These are phyloP conservation scores for Conops quadrifasciatus DNA, from an alignment of 2,888 invertebrate genomes.

Conservation along the genomic window DNA sequence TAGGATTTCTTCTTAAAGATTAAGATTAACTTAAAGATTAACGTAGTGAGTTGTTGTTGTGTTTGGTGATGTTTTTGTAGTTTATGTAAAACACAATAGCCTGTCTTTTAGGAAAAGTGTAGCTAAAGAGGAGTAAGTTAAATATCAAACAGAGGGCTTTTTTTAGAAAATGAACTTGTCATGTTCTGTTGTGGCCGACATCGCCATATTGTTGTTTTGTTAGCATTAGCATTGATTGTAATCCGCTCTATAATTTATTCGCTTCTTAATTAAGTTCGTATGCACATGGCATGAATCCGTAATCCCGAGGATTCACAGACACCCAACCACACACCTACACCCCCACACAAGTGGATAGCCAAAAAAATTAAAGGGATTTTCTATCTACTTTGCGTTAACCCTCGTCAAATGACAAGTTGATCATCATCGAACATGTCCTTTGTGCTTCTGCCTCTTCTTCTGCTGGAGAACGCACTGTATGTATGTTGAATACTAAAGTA, in stretches of 20 bases:
- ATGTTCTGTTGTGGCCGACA: too few relatives aligned
- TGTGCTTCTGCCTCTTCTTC: background rate
- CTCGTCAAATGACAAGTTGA: slow-evolving; percentile 25
- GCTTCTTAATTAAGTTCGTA: slow-evolving; percentile 62
- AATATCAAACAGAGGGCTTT: too few relatives aligned
- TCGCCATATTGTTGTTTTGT: background rate
- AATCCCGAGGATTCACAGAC: slow-evolving; percentile 42
- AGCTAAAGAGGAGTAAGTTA: too few relatives aligned
- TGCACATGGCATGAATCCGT: slow-evolving; percentile 61
- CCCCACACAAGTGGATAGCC: background rate
- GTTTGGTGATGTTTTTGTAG: too few relatives aligned
- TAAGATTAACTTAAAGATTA: too few relatives aligned
- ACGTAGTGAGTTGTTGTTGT: too few relatives aligned
- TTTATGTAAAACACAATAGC: too few relatives aligned
- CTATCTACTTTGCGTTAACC: slow-evolving; percentile 22
- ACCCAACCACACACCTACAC: slow-evolving; percentile 11
- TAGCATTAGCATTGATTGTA: slow-evolving; percentile 52
- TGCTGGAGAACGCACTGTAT: too few relatives aligned
- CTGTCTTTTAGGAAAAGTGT: background rate
- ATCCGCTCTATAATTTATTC: slow-evolving; percentile 62
- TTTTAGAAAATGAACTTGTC: too few relatives aligned
- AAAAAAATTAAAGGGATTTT: slow-evolving; percentile 25
- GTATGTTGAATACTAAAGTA: slow-evolving; percentile 43
- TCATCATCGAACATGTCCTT: slow-evolving; percentile 23
- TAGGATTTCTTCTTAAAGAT: too few relatives aligned